Conservation (phyloP, 2,797 vertebrate genomes). For the Cephalopachus bancanus region DNA sequence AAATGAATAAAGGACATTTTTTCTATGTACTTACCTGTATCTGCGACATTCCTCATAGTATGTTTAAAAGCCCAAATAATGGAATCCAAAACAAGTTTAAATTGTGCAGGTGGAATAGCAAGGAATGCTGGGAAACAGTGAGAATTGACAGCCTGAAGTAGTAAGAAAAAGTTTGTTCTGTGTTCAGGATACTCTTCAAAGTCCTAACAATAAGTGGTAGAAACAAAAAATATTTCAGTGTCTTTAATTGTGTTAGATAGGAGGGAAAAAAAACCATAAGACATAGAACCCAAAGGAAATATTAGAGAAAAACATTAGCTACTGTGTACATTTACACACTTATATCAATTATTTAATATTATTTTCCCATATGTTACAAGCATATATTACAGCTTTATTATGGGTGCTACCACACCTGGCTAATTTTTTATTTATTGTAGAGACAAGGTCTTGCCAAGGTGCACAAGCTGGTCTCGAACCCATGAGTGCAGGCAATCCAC, state of each 20-base stretch:
- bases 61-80: conserved; percentile 99
- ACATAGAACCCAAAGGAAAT: not conserved
- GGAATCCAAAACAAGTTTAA: conserved; percentile 99
- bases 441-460: too few species aligned
- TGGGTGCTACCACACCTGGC: too few species aligned
- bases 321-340: not conserved
- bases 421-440: too few species aligned
- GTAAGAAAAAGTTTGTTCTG: conserved; percentile 99
- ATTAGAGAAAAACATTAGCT: not conserved
- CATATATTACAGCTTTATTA: not conserved
- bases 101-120: conserved; percentile 98
- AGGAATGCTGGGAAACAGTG: conserved; percentile 99
- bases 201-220: conserved; percentile 90
- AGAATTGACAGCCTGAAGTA: conserved; percentile 99
- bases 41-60: conserved; percentile 99
- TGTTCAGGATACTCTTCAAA: conserved; percentile 99
- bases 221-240: conserved; percentile 47
- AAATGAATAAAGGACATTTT: not conserved
- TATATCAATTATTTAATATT: not conserved
- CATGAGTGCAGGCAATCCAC: too few species aligned
- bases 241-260: not conserved
- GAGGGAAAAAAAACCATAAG: not conserved
- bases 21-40: conserved; percentile 92
- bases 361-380: not conserved
- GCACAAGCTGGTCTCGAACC: too few species aligned